A percentile compares a stretch with the other conserved stretches of the same genome.
Evolutionary conservation across 2,113 vertebrate genomes (phyloP).

Genomic region (Pluvialis apricaria): DNA sequence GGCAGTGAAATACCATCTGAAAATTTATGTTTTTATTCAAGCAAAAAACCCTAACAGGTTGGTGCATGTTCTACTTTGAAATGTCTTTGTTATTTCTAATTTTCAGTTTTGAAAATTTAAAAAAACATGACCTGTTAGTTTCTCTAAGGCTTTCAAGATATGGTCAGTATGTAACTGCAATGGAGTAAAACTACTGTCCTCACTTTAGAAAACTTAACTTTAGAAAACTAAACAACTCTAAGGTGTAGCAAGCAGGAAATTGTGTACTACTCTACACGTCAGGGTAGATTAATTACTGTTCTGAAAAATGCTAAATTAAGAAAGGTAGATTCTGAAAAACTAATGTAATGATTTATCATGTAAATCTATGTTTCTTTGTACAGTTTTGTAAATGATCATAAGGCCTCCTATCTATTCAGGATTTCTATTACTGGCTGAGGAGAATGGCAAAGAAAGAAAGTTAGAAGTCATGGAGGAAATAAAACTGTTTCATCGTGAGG

Average conservation of each 20-base stretch:
- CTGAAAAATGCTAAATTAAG: neutral
- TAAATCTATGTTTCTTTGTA: neutral
- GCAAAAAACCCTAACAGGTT: rapidly evolving
- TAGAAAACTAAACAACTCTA: neutral
- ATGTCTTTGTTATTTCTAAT: neutral
- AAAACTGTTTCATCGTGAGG: neutral
- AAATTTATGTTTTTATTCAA: neutral
- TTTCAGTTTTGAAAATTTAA: neutral
- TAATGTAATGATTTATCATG: neutral
- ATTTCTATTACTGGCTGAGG: neutral
- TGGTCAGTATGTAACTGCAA: neutral
- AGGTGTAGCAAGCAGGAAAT: neutral
- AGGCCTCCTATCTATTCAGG: neutral
- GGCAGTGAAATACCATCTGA: neutral
- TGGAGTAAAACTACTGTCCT: neutral
- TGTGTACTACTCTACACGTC: neutral
- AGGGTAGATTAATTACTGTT: neutral
- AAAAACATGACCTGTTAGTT: neutral
- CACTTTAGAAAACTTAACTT: neutral
- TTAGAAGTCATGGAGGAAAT: neutral
- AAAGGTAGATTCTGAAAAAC: neutral
- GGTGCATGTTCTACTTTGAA: neutral
- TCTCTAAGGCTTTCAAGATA: neutral
- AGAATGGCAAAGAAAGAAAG: neutral
- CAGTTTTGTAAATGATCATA: neutral